Conservation (phyloP, 2,113 vertebrate species). For the Xenopus borealis region DNA sequence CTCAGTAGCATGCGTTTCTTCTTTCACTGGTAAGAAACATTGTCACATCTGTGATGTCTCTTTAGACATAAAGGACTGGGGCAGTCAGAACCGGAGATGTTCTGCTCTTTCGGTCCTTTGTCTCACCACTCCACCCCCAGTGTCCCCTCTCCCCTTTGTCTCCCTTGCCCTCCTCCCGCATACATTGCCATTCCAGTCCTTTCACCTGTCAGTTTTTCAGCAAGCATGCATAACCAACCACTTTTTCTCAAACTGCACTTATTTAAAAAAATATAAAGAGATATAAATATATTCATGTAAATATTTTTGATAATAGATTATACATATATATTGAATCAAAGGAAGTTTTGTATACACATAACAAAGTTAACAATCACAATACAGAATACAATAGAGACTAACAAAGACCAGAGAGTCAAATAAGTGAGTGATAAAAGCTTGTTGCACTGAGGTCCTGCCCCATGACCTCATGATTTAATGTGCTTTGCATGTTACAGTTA, state of each 20-base stretch:
- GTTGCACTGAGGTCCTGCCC: no score
- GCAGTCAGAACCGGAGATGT: slow-evolving; percentile 22
- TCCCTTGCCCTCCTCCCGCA: slow-evolving; percentile 4
- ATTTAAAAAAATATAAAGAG: no score
- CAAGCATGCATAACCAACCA: not conserved
- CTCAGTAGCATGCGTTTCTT: slow-evolving; percentile 12
- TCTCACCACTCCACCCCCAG: slow-evolving; percentile 3
- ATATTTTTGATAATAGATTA: no score
- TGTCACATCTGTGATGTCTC: slow-evolving; percentile 24
- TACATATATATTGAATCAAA: no score
- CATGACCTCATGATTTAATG: no score
- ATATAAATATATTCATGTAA: no score
- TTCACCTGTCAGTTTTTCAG: slow-evolving; percentile 21
- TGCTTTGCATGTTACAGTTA: no score
- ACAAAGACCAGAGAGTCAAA: no score
- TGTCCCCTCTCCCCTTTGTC: slow-evolving; percentile 3
- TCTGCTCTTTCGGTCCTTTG: not conserved
- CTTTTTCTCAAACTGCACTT: not conserved
- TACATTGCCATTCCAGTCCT: not conserved
- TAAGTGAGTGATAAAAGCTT: no score
- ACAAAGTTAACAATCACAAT: no score
- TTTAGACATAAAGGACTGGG: slow-evolving; percentile 31
- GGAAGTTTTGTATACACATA: no score
- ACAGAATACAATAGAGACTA: no score
- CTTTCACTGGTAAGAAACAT: slow-evolving; percentile 16